Percentiles rank a stretch among this genome's conserved stretches.
Conservation (phyloP, 2,888 invertebrate species). For the Microctonus aethiopoides region DNA sequence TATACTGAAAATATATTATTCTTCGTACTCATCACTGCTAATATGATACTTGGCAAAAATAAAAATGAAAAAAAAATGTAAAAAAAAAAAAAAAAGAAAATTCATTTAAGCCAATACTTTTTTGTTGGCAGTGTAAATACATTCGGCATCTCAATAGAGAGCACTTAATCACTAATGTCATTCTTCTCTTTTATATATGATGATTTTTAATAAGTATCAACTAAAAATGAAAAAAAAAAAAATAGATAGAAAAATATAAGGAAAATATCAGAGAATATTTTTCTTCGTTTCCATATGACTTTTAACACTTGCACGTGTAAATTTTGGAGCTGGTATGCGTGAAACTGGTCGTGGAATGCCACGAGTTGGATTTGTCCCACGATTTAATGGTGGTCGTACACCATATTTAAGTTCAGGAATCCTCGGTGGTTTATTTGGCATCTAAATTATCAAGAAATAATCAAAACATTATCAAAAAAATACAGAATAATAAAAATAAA, state of each 20-base stretch:
- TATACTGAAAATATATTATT: neutral
- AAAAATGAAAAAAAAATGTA: neutral
- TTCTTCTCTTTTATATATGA: too few relatives aligned
- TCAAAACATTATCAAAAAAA: neutral
- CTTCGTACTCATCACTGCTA: neutral
- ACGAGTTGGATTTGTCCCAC: slow-evolving; percentile 51
- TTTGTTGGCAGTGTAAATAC: too few relatives aligned
- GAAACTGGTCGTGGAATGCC: slow-evolving; percentile 64
- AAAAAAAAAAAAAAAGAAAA: too few relatives aligned
- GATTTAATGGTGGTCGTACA: slow-evolving; percentile 55
- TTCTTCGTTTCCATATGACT: slow-evolving; percentile 43
- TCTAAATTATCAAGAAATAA: slow-evolving; percentile 29
- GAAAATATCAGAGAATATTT: slow-evolving; percentile 36
- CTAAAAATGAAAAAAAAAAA: neutral
- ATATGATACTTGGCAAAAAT: neutral
- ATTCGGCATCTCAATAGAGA: too few relatives aligned
- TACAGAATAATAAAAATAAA: neutral
- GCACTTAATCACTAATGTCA: too few relatives aligned
- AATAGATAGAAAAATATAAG: neutral
- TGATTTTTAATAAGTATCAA: too few relatives aligned
- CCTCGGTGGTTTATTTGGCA: slow-evolving; percentile 32
- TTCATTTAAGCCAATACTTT: too few relatives aligned
- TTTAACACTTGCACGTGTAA: slow-evolving; percentile 45
- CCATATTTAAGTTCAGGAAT: slow-evolving; percentile 40
- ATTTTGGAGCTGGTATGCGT: slow-evolving; percentile 59